These are phyloP conservation scores for Ostrea denselamellosa DNA, from an alignment of 1,140 invertebrate species.

Conservation along the genomic window DNA sequence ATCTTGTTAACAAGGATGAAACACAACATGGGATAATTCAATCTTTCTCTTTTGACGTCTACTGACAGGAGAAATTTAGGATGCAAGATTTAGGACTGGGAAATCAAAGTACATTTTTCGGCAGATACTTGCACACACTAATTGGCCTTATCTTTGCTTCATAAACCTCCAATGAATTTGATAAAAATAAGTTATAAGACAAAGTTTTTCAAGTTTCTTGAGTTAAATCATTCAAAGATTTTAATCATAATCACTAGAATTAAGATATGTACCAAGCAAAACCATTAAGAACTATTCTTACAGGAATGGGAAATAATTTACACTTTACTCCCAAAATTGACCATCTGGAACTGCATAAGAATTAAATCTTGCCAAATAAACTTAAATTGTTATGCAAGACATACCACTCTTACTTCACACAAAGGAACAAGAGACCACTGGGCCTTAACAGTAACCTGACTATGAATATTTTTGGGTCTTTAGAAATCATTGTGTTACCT, in stretches of 20 bases:
- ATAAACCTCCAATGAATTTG: background rate
- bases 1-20: conserved; percentile 36
- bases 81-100: conserved; percentile 5
- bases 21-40: conserved; percentile 17
- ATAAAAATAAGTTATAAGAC: background rate
- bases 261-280: background rate
- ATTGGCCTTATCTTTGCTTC: conserved; percentile 14
- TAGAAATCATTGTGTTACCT: too few relatives aligned
- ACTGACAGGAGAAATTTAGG: conserved; percentile 4
- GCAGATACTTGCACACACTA: conserved; percentile 10
- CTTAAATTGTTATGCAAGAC: too few relatives aligned
- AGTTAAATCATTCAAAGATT: background rate
- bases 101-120: conserved; percentile 16
- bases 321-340: too few relatives aligned
- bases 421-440: too few relatives aligned
- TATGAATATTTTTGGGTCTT: too few relatives aligned
- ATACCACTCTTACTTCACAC: too few relatives aligned
- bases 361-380: too few relatives aligned
- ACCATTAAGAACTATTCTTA: background rate
- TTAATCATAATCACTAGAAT: background rate
- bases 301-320: background rate
- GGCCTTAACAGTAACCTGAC: too few relatives aligned
- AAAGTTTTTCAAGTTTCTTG: background rate
- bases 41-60: conserved; percentile 11
- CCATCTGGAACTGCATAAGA: too few relatives aligned